Percentiles rank a stretch among this genome's conserved stretches.
phyloP scores from a whole-genome alignment of 2,797 vertebrate genomes.

The Antrozous pallidus region DNA sequence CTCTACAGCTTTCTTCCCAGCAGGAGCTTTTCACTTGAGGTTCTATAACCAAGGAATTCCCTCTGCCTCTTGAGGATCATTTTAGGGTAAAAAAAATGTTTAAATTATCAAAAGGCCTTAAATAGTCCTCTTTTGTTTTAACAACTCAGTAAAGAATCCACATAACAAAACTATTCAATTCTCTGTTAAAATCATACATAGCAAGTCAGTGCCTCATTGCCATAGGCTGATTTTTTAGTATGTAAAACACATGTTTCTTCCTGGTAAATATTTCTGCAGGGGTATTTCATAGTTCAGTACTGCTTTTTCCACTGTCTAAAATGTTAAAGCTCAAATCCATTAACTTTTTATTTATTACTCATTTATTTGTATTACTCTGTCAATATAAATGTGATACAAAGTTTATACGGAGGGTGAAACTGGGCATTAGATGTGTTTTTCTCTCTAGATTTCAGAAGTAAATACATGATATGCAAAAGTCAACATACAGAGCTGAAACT shows the following conservation, averaged over 20 bases:
- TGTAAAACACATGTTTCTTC: background rate
- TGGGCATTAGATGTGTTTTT: background rate
- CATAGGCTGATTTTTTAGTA: background rate
- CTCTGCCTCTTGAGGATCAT: background rate
- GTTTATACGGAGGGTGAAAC: background rate
- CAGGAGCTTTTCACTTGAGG: background rate
- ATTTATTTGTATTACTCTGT: background rate
- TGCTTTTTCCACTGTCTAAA: constrained; percentile 5
- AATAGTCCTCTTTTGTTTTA: background rate
- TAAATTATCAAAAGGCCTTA: background rate
- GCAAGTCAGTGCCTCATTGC: background rate
- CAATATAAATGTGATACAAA: constrained; percentile 16
- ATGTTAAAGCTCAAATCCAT: background rate
- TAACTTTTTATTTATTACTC: background rate
- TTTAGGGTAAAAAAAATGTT: background rate
- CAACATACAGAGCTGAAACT: constrained; percentile 9
- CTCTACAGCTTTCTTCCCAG: background rate
- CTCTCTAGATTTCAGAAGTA: background rate
- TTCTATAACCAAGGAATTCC: background rate
- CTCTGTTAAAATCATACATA: background rate
- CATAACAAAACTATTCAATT: background rate
- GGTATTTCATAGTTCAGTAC: background rate
- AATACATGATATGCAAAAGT: background rate
- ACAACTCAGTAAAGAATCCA: constrained; percentile 8
- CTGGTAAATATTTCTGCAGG: background rate